A percentile compares a stretch with the other conserved stretches of the same genome.
These are phyloP conservation scores for Zaprionus capensis DNA, from an alignment of 1,140 invertebrate genomes.

Conservation along the genomic window DNA sequence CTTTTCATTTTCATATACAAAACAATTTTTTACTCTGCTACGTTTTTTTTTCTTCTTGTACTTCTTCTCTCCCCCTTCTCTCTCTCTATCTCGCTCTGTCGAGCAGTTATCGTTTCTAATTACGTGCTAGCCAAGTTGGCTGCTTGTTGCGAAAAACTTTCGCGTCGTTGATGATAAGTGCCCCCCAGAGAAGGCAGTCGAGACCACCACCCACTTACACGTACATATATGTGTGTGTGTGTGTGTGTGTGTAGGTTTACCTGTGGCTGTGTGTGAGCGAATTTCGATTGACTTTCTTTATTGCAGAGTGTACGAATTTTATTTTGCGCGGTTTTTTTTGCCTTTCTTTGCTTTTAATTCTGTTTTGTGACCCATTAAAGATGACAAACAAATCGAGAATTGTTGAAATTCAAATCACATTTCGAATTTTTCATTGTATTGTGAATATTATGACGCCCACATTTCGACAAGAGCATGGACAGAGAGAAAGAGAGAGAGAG, in stretches of 20 bases:
- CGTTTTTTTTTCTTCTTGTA: background rate
- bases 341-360: conserved; percentile 14
- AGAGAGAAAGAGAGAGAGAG: background rate
- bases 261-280: background rate
- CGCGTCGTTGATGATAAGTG: conserved; percentile 30
- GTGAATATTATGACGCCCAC: conserved; percentile 36
- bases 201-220: conserved; percentile 26
- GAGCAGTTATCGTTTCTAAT: conserved; percentile 43
- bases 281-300: conserved; percentile 29
- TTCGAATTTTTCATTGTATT: conserved; percentile 28
- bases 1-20: background rate
- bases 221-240: background rate
- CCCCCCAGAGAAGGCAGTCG: conserved; percentile 11
- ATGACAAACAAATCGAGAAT: conserved; percentile 19
- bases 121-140: conserved; percentile 39
- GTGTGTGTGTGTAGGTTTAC: background rate
- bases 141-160: conserved; percentile 38
- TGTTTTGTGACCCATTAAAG: conserved; percentile 33
- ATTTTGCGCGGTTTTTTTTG: conserved; percentile 17
- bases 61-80: background rate
- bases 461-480: conserved; percentile 27
- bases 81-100: background rate
- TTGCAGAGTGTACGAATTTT: conserved; percentile 10
- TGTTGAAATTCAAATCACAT: conserved; percentile 50
- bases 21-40: conserved; percentile 7